Conservation (phyloP, 2,797 vertebrate species). For the Brotula barbata region DNA sequence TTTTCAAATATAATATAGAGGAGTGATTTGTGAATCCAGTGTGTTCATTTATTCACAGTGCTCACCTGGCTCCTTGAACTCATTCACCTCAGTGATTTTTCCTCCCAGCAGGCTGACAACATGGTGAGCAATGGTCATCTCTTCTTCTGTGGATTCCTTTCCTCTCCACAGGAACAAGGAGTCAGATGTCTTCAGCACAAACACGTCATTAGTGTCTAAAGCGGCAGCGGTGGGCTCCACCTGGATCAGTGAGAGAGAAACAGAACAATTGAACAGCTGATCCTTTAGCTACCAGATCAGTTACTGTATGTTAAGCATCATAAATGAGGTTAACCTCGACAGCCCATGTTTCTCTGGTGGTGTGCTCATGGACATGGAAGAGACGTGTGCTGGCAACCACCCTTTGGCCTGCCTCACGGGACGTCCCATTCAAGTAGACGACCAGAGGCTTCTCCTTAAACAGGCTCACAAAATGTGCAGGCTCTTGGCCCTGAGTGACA, state of each 20-base stretch:
- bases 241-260: conserved; percentile 30
- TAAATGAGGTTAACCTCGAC: conserved; percentile 73
- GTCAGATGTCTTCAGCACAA: conserved; percentile 73
- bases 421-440: conserved; percentile 76
- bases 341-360: conserved; percentile 70
- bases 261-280: neutral
- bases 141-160: conserved; percentile 65
- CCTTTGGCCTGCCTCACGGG: conserved; percentile 62
- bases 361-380: conserved; percentile 78
- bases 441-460: conserved; percentile 78
- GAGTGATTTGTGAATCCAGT: neutral
- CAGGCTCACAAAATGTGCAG: conserved; percentile 78
- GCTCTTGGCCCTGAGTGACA: conserved; percentile 81
- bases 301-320: neutral
- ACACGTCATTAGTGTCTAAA: conserved; percentile 81
- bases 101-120: conserved; percentile 70
- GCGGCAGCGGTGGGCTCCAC: conserved; percentile 59
- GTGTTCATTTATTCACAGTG: neutral
- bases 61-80: conserved; percentile 75
- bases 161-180: conserved; percentile 74
- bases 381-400: conserved; percentile 59
- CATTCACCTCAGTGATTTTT: conserved; percentile 55
- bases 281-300: neutral
- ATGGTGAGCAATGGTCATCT: conserved; percentile 65
- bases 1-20: neutral